A percentile compares a stretch with the other conserved stretches of the same genome.
Evolutionary conservation across 2,113 vertebrate species (phyloP).

Genomic region (Tympanuchus pallidicinctus): DNA sequence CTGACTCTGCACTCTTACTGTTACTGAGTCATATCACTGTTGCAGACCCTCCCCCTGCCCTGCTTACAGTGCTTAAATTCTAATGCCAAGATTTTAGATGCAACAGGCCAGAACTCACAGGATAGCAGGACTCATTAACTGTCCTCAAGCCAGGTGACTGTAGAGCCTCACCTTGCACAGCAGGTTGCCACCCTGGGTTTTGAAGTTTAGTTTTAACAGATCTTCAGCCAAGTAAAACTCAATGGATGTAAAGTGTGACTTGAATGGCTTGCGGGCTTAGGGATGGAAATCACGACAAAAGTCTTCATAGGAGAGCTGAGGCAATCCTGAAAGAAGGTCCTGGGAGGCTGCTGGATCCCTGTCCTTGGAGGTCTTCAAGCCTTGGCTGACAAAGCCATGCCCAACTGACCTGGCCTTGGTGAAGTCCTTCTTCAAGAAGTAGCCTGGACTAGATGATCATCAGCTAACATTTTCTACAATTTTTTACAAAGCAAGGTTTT

Average conservation of each 20-base stretch:
- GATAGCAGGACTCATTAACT: not conserved
- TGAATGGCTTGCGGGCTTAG: not conserved
- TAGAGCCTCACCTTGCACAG: not conserved
- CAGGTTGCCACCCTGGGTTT: not conserved
- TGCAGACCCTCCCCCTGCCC: not conserved
- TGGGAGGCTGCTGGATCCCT: not conserved
- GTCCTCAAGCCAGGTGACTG: not conserved
- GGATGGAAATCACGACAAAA: not conserved
- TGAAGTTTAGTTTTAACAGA: not conserved
- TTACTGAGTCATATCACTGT: accelerated
- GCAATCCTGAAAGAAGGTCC: not conserved
- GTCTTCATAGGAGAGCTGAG: not conserved
- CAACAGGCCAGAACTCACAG: not conserved
- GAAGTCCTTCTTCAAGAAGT: not conserved
- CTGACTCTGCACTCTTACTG: not conserved
- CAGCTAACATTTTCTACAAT: not conserved
- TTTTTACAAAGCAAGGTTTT: not conserved
- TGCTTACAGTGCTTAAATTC: not conserved
- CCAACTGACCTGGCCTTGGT: not conserved
- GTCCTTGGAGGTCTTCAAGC: not conserved
- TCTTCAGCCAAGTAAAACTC: not conserved
- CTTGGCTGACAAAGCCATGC: not conserved
- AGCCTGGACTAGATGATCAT: not conserved
- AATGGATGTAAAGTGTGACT: not conserved
- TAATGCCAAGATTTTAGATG: not conserved